Base-by-base conservation (phyloP, 2,888 invertebrate genomes). In the Acleris cristana region DNA sequence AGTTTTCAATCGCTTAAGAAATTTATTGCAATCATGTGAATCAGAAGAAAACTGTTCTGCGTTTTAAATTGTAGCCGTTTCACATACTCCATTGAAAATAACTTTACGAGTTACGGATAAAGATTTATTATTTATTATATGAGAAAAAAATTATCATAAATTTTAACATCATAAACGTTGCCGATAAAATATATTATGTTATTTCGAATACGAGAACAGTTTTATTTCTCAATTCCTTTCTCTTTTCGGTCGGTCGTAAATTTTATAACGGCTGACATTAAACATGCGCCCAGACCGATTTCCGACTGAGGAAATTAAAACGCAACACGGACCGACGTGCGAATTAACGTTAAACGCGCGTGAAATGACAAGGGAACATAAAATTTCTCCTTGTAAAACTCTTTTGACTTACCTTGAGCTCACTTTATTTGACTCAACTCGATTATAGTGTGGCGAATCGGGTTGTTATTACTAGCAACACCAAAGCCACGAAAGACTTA, bases 381-480 rank as follows among this genome's bases (percentile, higher is more conserved):
- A 91, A 89, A 86, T 85, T 86, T 87, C 87, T 85, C 82, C 82
- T 80, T 82, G 79, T 80, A 81, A 83, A 83, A 80, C 79, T 67
- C 62, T 61, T 66, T 67, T 57, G 63, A 58, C 62, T 67, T 63
- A 54, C 67, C 67, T 67, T 67, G 67, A 57, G 78, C 79, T 63
- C 68, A 69, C 82, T 85, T 88, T 63, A 67, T 63, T 88, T 85
- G 85, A 88, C 84, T 80, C 76, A 69, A 71, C 76, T 88, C 86
- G 88, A 89, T 88, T 87, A 86, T 86, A 86, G 81, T 88, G 88
- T 90, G 82, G 86, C 86, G 86, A 91, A 90, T 91, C 86, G 83
- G 79, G 78, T 80, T 85, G 87, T 88, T 87, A 86, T 63, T 85
- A 89, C 87, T 84, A 83, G 86, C 77, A 76, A 80, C 77, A 74